Base-by-base conservation (phyloP, 64 coral and sea anemone species). In the Pachyseris speciosa region DNA sequence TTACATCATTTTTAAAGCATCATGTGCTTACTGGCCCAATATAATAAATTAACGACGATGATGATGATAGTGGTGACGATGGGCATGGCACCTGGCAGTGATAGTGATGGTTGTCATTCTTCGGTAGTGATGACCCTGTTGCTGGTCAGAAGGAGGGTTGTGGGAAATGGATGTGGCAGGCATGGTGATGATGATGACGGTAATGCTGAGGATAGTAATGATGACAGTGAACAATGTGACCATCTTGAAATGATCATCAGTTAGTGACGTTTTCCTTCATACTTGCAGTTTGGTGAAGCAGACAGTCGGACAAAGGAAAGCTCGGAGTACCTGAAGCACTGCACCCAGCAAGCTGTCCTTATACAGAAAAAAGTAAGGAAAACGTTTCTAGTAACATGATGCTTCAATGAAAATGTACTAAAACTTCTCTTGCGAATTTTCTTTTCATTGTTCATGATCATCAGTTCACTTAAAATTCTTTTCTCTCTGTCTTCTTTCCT, bases 341-440 rank as follows among this genome's bases (percentile, higher is more conserved):
- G 94, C 50, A 99, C 97, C 2, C 88, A 91, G 19, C 97, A 99
- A 42, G 97, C 97, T 22, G 97, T 99, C 1, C 59, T 93, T 20
- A 99, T 99, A 61, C 97, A 99, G 80, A 99, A 95, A 71, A 99
- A 91, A 68, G 97, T 99, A 75, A 55, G 77, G 68, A 12, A 7
- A 7, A 2, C 29, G 34, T 4, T 15, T 37, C 3, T 7, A 74
- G 34, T 45, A 38, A 40, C 3, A 25, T 33, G 17, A 67, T 27
- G 64, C 7, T 4, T 30, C 13, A n/a, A 12, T 11, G 20, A 71
- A 33, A 71, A 71, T 22, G 16, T 25, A 17, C 31, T 6, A 33
- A 33, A 4, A 5, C 4, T 25, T 27, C 4, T 4, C 7, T 27
- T 67, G 64, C n/a, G 5, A 6, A 17, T 67, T 67, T 4, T 67